Conservation (phyloP, 2,888 invertebrate genomes). For the Ashinkailepas kermadecensis region DNA sequence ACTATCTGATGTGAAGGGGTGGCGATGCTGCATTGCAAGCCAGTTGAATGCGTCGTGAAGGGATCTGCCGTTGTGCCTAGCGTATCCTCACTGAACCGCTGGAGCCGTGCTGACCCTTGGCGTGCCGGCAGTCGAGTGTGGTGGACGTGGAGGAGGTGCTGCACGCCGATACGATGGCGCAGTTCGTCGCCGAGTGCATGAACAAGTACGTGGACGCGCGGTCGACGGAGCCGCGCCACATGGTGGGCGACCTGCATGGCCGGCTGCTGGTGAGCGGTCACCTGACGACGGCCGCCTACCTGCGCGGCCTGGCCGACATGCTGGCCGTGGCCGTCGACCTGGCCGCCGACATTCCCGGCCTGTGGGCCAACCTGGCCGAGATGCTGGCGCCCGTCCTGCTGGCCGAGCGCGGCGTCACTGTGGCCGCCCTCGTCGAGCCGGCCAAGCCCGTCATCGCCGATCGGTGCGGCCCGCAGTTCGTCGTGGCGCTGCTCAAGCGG, state of each 20-base stretch:
- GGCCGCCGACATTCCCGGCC: neutral
- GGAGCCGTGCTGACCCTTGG: too few relatives aligned
- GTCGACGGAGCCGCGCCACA: neutral
- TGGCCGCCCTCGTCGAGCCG: neutral
- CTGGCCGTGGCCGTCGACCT: neutral
- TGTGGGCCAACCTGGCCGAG: slow-evolving; percentile 18
- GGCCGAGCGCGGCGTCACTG: neutral
- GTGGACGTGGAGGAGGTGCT: slow-evolving; percentile 4
- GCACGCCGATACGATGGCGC: neutral
- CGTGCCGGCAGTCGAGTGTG: neutral
- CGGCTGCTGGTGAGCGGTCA: neutral
- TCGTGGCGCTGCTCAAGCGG: neutral
- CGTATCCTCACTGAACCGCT: too few relatives aligned
- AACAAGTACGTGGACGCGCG: neutral
- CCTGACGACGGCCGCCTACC: neutral
- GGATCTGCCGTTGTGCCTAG: too few relatives aligned
- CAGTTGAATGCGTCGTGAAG: too few relatives aligned
- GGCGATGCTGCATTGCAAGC: too few relatives aligned
- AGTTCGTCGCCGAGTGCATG: neutral
- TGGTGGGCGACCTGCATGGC: slow-evolving; percentile 7
- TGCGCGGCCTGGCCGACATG: neutral
- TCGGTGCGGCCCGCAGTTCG: neutral
- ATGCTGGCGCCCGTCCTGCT: slow-evolving; percentile 2
- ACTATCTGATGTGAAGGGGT: too few relatives aligned
- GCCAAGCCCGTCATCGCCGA: neutral